Conservation (phyloP, 2,888 invertebrate genomes). For the Dysmachus trigonus region DNA sequence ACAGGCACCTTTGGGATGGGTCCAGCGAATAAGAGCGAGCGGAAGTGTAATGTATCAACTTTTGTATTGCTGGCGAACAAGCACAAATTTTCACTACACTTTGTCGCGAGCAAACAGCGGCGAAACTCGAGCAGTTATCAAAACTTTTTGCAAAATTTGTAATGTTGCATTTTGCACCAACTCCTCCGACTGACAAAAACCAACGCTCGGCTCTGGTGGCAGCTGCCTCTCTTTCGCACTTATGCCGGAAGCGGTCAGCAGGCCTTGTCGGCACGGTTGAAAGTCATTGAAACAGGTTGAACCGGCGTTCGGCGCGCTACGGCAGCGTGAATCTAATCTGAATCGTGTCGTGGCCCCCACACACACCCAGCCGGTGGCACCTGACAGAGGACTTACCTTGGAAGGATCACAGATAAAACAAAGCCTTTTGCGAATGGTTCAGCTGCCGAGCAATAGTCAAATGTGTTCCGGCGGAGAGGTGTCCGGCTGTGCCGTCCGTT, state of each 20-base stretch:
- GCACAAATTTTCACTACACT: not conserved
- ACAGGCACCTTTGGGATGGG: not conserved
- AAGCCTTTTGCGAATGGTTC: not conserved
- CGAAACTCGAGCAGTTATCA: not conserved
- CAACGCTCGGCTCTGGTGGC: not conserved
- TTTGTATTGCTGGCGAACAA: not conserved
- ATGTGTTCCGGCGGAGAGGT: not conserved
- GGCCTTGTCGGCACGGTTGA: not conserved
- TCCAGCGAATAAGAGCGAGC: not conserved
- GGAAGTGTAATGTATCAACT: not conserved
- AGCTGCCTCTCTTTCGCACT: not conserved
- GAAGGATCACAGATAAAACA: conserved; percentile 44
- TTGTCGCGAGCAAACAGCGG: not conserved
- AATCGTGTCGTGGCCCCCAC: not conserved
- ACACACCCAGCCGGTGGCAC: not conserved
- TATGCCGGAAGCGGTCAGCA: not conserved
- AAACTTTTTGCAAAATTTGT: not conserved
- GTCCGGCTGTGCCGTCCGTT: not conserved
- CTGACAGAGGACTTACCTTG: conserved; percentile 32
- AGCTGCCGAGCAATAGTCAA: not conserved
- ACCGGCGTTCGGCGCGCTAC: not conserved
- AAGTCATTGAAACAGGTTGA: not conserved
- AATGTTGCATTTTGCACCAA: not conserved
- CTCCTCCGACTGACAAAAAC: not conserved
- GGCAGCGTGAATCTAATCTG: not conserved